Evolutionary conservation across 2,113 vertebrate species (phyloP).

Genomic region (Corythornis cristatus): DNA sequence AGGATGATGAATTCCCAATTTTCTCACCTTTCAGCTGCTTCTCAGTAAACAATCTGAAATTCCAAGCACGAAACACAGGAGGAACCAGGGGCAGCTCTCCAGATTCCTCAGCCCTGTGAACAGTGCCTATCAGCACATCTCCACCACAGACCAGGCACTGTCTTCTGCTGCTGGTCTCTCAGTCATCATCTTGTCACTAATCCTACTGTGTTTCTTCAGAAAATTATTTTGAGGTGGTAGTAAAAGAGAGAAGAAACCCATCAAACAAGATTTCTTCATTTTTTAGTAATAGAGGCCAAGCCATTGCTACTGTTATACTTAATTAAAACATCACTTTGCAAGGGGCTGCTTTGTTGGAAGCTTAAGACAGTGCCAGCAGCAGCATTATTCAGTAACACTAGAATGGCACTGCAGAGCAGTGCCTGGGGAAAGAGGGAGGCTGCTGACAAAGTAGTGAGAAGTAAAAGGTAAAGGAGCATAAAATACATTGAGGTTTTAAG

Average conservation of each 20-base stretch:
- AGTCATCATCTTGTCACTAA: neutral
- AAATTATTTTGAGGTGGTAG: neutral
- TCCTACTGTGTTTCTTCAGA: neutral
- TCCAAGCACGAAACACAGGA: neutral
- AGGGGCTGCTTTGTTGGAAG: neutral
- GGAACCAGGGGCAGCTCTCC: neutral
- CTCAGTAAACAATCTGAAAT: neutral
- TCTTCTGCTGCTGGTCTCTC: neutral
- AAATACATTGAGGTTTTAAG: neutral
- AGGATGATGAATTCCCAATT: constrained; percentile 7
- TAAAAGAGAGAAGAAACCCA: neutral
- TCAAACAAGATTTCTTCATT: neutral
- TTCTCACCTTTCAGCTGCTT: neutral
- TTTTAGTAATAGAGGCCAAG: neutral
- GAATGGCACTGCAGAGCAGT: neutral
- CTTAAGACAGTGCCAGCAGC: neutral
- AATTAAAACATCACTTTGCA: neutral
- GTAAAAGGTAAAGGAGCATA: neutral
- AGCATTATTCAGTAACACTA: neutral
- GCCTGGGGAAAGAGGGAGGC: neutral
- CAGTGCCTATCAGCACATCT: fast-evolving
- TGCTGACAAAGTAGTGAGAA: neutral
- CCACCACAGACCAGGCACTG: fast-evolving
- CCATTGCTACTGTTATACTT: neutral
- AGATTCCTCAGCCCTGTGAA: neutral